These are phyloP conservation scores for Hemiscyllium ocellatum DNA, from an alignment of 2,113 vertebrate genomes.

Conservation along the genomic window DNA sequence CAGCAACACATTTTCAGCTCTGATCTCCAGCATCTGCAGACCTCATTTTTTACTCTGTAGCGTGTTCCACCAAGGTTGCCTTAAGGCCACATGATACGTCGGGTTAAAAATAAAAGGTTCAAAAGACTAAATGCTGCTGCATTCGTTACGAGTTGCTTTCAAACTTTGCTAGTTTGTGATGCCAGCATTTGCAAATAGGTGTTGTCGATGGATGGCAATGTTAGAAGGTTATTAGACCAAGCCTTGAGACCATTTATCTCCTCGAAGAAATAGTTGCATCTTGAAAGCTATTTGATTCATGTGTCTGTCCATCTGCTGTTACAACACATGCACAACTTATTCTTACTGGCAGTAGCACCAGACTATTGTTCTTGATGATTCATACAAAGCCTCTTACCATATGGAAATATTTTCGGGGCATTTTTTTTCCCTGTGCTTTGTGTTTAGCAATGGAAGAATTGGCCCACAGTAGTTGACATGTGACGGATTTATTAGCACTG, in stretches of 20 bases:
- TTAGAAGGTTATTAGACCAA: background rate
- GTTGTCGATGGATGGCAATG: background rate
- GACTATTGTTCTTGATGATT: background rate
- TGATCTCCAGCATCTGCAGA: too few species aligned
- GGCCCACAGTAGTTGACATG: background rate
- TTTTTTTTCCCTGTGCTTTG: background rate
- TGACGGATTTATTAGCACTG: background rate
- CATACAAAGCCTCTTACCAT: background rate
- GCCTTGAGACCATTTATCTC: background rate
- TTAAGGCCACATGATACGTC: background rate
- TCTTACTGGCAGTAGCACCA: background rate
- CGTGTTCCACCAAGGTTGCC: background rate
- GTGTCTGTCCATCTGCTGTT: background rate
- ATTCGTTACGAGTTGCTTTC: background rate
- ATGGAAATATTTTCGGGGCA: background rate
- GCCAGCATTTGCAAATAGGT: background rate
- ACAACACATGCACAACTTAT: background rate
- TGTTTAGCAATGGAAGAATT: background rate
- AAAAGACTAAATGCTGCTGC: background rate
- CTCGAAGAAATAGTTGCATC: background rate
- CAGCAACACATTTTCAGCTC: too few species aligned
- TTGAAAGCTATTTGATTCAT: background rate
- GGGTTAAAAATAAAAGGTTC: background rate
- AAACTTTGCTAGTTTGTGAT: background rate
- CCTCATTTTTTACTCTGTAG: too few species aligned